These are phyloP conservation scores for Agrilus planipennis DNA, from an alignment of 1,140 invertebrate genomes.

Conservation along the genomic window DNA sequence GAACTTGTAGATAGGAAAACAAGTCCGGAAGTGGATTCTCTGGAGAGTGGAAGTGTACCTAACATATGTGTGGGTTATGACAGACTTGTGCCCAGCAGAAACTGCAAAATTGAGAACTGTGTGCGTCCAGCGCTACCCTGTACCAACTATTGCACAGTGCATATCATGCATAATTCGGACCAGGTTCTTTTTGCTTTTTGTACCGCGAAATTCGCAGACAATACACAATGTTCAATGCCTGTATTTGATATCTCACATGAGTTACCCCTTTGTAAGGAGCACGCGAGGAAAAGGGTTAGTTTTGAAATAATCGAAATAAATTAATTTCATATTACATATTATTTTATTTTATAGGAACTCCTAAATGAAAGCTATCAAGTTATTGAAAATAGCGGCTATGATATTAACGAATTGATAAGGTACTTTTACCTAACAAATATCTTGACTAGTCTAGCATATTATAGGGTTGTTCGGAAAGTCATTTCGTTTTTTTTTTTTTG, in stretches of 20 bases:
- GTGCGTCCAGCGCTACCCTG: slow-evolving; percentile 60
- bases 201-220: slow-evolving; percentile 77
- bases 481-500: too few relatives aligned
- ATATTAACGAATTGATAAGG: too few relatives aligned
- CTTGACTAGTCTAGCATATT: too few relatives aligned
- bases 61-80: slow-evolving; percentile 9
- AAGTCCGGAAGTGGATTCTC: too few relatives aligned
- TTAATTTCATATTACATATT: too few relatives aligned
- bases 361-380: too few relatives aligned
- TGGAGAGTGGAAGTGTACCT: slow-evolving; percentile 1
- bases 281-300: slow-evolving; percentile 58
- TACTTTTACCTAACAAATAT: too few relatives aligned
- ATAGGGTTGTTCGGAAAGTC: too few relatives aligned
- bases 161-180: slow-evolving; percentile 78
- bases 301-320: too few relatives aligned
- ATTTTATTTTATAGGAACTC: too few relatives aligned
- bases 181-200: slow-evolving; percentile 82
- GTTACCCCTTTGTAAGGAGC: slow-evolving; percentile 69
- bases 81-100: slow-evolving; percentile 17
- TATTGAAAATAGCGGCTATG: too few relatives aligned
- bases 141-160: slow-evolving; percentile 67
- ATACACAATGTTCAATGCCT: slow-evolving; percentile 76
- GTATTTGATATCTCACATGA: slow-evolving; percentile 77
- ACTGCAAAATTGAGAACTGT: slow-evolving; percentile 37
- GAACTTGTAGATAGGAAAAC: slow-evolving; percentile 14